phyloP scores from a whole-genome alignment of 2,888 invertebrate genomes.

The Melipona bicolor region DNA sequence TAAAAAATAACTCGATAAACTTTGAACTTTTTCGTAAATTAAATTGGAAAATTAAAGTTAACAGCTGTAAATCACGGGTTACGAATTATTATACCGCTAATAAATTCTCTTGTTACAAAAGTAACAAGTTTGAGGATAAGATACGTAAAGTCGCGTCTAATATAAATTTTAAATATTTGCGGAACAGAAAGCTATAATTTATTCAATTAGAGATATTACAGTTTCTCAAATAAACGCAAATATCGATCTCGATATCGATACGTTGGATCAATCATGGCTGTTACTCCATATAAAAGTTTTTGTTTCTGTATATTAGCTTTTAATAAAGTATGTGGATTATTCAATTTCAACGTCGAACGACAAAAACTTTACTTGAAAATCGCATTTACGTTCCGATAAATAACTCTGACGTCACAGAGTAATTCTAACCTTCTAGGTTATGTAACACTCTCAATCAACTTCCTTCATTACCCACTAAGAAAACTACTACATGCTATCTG shows the following conservation, averaged over 20 bases:
- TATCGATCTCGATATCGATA: not conserved
- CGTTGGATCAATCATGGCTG: not conserved
- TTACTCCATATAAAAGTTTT: not conserved
- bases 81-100: too few relatives aligned
- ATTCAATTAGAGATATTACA: not conserved
- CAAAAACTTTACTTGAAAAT: not conserved
- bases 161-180: not conserved
- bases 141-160: too few relatives aligned
- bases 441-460: not conserved
- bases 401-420: not conserved
- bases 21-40: not conserved
- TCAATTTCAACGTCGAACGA: not conserved
- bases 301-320: not conserved
- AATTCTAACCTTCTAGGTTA: not conserved
- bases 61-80: too few relatives aligned
- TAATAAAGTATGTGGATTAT: not conserved
- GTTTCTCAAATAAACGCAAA: not conserved
- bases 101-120: not conserved
- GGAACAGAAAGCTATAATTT: not conserved
- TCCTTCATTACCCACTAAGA: not conserved
- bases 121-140: too few relatives aligned
- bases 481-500: too few relatives aligned
- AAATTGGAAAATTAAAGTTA: not conserved
- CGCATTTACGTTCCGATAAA: not conserved
- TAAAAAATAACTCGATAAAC: not conserved